phyloP scores from a whole-genome alignment of 37 sponge, comb jelly and placozoan species.

The Halisarca cf. caerulea region DNA sequence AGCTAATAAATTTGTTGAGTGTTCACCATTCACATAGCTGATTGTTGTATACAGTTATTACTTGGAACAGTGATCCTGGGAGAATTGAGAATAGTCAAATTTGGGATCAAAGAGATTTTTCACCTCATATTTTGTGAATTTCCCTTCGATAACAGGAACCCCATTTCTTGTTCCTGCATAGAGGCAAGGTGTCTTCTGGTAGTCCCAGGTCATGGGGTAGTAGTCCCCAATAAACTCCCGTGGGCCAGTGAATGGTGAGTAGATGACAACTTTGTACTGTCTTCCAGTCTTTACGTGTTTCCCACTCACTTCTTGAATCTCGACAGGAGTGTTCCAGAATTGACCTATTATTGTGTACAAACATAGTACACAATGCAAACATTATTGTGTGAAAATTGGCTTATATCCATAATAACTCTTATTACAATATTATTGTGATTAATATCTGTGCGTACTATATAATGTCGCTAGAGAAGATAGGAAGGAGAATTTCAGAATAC shows the following conservation, averaged over 20 bases:
- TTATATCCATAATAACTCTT: too few relatives aligned
- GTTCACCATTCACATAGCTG: too few relatives aligned
- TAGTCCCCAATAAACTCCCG: slow-evolving; percentile 5
- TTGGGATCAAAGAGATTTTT: slow-evolving; percentile 9
- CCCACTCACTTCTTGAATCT: not conserved
- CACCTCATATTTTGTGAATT: slow-evolving; percentile 20
- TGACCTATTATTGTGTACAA: slow-evolving; percentile 20
- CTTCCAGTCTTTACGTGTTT: not conserved
- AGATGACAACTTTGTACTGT: not conserved
- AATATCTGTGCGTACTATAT: too few relatives aligned
- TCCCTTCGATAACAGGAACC: slow-evolving; percentile 25
- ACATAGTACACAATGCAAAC: too few relatives aligned
- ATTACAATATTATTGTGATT: too few relatives aligned
- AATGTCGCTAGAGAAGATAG: too few relatives aligned
- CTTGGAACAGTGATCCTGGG: not conserved
- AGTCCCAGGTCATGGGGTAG: slow-evolving; percentile 27
- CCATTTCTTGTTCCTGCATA: slow-evolving; percentile 26
- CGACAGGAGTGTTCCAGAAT: slow-evolving; percentile 37
- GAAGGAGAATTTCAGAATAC: too few relatives aligned
- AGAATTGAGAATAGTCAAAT: slow-evolving; percentile 24
- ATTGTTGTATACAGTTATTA: too few relatives aligned
- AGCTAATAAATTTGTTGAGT: too few relatives aligned
- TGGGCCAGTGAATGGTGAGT: not conserved
- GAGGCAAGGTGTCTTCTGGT: not conserved
- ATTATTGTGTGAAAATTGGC: too few relatives aligned